These are phyloP conservation scores for Oscheius myriophilus DNA, from an alignment of 2,888 invertebrate species.

Conservation along the genomic window DNA sequence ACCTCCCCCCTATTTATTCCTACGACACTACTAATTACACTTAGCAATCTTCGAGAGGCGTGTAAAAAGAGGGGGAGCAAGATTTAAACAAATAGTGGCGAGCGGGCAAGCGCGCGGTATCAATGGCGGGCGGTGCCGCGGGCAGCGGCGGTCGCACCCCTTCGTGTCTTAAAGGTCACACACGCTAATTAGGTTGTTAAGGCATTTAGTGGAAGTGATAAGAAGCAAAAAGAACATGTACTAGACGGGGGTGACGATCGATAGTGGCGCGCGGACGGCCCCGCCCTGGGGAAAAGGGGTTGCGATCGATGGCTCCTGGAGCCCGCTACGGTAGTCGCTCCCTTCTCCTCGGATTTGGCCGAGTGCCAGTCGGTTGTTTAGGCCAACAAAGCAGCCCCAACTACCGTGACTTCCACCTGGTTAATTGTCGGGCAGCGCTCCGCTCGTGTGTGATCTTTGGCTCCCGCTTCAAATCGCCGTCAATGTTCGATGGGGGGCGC, in stretches of 20 bases:
- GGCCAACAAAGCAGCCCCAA: too few species aligned
- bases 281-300: constrained; percentile 23
- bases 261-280: constrained; percentile 25
- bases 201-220: background rate
- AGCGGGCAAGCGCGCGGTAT: constrained; percentile 1
- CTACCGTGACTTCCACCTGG: too few species aligned
- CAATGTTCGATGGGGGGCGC: too few species aligned
- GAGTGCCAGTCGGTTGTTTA: background rate
- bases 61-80: background rate
- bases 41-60: too few species aligned
- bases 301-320: constrained; percentile 22
- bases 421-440: too few species aligned
- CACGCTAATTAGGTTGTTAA: constrained; percentile 3
- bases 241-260: constrained; percentile 30
- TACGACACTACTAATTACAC: too few species aligned
- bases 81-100: constrained; percentile 14
- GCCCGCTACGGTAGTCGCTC: constrained; percentile 29
- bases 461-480: too few species aligned
- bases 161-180: background rate
- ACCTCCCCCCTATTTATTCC: too few species aligned
- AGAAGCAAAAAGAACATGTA: constrained; percentile 28
- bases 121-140: background rate
- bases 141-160: background rate
- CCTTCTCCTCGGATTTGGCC: constrained; percentile 5
- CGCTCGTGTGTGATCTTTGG: too few species aligned